Evolutionary conservation across 1,140 invertebrate species (phyloP), one percentile per base, ranked within the genome.

Genomic region (Stegodyphus mimosarum): DNA sequence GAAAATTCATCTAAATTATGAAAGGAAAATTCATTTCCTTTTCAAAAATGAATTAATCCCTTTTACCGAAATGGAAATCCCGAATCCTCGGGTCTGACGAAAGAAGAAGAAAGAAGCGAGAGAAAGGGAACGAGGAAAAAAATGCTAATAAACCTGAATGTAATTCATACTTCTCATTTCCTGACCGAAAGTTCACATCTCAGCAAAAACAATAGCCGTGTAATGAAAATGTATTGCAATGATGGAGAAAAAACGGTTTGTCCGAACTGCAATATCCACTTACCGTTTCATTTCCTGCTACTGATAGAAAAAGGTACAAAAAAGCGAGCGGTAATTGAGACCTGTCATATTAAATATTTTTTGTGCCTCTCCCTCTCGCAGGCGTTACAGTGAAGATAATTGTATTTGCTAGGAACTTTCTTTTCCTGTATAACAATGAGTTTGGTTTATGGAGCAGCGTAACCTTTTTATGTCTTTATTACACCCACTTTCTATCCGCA

Each of bases 261-360:
- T 52, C 64, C 15, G 33, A 64, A 11, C 50, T 13, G 48, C 50
- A 67, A 13, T 60, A 72, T 51, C 78, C 78, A 71, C 69, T 80
- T 80, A 72, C 33, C n/a, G 78, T 80, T 80, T 80, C 78, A 80
- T 80, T 80, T 72, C 78, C 78, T 63, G n/a, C 66, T n/a, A 7
- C 33, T 70, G 78, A 71, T 71, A 53, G 78, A 72, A 80, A 80
- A 48, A 17, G 50, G 63, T 51, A 18, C 53, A 63, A 66, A 66
- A 66, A 66, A 69, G 76, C 9, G 69, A 78, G 51, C 64, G 78
- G 78, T 80, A 80, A 80, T 80, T 80, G 78, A 80, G 69, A 80
- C 69, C 78, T 72, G 78, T 80, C 78, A 80, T 80, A 80, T 80
- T 80, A 80, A 80, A 60, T 72, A 71, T 80, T 80, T 80, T 80